Conservation (phyloP, 2,113 vertebrate species). For the Paedocypris sp. region DNA sequence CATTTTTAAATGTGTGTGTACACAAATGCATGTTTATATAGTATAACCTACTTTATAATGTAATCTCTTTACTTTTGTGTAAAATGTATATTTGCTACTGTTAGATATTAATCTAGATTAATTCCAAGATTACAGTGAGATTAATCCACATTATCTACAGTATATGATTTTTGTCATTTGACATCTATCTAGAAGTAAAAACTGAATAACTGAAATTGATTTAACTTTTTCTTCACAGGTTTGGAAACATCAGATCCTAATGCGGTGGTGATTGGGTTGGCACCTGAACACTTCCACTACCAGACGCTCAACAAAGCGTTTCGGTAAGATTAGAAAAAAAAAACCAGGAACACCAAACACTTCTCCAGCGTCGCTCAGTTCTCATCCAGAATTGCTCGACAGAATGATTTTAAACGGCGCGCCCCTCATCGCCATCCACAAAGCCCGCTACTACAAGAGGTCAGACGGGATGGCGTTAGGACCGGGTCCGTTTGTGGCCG, state of each 20-base stretch:
- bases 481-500: conserved; percentile 83
- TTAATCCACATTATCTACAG: too few relatives aligned
- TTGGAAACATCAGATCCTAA: conserved; percentile 76
- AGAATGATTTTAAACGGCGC: conserved; percentile 83
- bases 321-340: conserved; percentile 52
- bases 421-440: conserved; percentile 90
- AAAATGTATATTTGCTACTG: background rate
- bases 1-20: too few relatives aligned
- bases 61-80: too few relatives aligned
- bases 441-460: conserved; percentile 86
- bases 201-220: too few relatives aligned
- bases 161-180: too few relatives aligned
- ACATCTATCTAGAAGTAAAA: too few relatives aligned
- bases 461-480: conserved; percentile 84
- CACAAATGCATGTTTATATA: too few relatives aligned
- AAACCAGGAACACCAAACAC: background rate
- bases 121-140: too few relatives aligned
- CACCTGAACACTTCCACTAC: conserved; percentile 87
- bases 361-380: too few relatives aligned
- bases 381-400: too few relatives aligned
- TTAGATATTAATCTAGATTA: too few relatives aligned
- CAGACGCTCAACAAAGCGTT: conserved; percentile 84
- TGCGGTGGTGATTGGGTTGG: conserved; percentile 84
- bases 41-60: too few relatives aligned
- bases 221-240: conserved; percentile 51